These are phyloP conservation scores for Trichogramma pretiosum DNA, from an alignment of 1,140 invertebrate genomes.

Conservation along the genomic window DNA sequence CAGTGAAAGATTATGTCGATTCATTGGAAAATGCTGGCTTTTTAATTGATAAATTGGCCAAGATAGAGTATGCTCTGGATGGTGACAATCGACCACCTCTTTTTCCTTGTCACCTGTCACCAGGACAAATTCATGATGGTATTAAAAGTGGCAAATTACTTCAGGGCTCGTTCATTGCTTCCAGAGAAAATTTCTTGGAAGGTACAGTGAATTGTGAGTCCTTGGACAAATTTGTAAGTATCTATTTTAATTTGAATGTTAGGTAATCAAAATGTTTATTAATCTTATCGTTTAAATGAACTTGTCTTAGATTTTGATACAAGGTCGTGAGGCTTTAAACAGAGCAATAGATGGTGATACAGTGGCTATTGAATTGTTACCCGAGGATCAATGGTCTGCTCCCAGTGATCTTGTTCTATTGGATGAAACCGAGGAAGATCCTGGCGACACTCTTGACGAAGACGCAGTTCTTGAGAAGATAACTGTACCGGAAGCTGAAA, in stretches of 20 bases:
- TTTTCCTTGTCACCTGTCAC: slow-evolving; percentile 79
- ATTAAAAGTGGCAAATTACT: slow-evolving; percentile 68
- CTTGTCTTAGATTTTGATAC: slow-evolving; percentile 66
- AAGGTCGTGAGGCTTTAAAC: slow-evolving; percentile 83
- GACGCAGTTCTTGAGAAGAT: slow-evolving; percentile 47
- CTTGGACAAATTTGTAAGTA: slow-evolving; percentile 63
- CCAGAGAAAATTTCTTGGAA: slow-evolving; percentile 89
- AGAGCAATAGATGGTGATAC: slow-evolving; percentile 92
- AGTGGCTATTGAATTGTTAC: slow-evolving; percentile 86
- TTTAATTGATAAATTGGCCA: slow-evolving; percentile 72
- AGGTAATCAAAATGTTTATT: background rate
- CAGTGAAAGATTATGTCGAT: slow-evolving; percentile 38
- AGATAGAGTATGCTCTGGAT: slow-evolving; percentile 55
- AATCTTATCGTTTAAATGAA: no score
- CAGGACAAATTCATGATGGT: slow-evolving; percentile 66
- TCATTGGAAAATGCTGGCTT: slow-evolving; percentile 45
- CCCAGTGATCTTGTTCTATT: slow-evolving; percentile 77
- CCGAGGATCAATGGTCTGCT: slow-evolving; percentile 80
- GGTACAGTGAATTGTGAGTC: slow-evolving; percentile 78
- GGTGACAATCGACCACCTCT: slow-evolving; percentile 55
- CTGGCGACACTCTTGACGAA: slow-evolving; percentile 57
- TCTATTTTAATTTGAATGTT: background rate
- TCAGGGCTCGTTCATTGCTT: slow-evolving; percentile 79
- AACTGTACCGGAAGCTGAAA: slow-evolving; percentile 37
- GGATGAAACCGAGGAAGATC: slow-evolving; percentile 65